phyloP scores from a whole-genome alignment of 2,888 invertebrate genomes.

The Luffia ferchaultella region DNA sequence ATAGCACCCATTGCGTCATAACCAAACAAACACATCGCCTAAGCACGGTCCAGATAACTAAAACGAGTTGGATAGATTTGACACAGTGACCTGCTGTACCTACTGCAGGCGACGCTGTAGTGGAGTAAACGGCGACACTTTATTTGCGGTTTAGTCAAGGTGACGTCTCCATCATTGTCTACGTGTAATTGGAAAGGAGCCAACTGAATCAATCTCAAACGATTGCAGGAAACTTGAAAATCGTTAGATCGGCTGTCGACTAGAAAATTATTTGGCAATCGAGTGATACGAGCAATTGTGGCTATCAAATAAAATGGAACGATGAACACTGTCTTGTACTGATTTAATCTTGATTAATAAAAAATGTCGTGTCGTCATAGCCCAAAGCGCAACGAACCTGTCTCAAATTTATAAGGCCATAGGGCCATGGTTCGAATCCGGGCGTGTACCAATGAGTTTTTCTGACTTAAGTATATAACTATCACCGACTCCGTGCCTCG shows the following conservation, averaged over 20 bases:
- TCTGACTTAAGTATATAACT: too few relatives aligned
- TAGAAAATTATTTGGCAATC: too few relatives aligned
- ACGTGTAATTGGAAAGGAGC: slow-evolving; percentile 30
- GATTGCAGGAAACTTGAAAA: not conserved
- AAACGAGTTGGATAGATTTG: not conserved
- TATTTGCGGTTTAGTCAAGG: slow-evolving; percentile 45
- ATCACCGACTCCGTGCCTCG: too few relatives aligned
- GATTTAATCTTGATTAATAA: too few relatives aligned
- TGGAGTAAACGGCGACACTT: slow-evolving; percentile 28
- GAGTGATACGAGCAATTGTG: too few relatives aligned
- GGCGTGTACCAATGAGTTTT: too few relatives aligned
- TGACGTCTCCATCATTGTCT: slow-evolving; percentile 34
- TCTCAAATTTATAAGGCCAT: too few relatives aligned
- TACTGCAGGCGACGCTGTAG: slow-evolving; percentile 23
- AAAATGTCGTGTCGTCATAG: too few relatives aligned
- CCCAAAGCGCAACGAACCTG: too few relatives aligned
- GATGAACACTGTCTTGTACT: too few relatives aligned
- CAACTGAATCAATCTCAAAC: slow-evolving; percentile 20
- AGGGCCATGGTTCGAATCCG: too few relatives aligned
- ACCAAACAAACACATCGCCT: not conserved
- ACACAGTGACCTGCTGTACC: not conserved
- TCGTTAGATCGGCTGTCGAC: not conserved
- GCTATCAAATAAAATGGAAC: too few relatives aligned
- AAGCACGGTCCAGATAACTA: not conserved
- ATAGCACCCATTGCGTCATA: not conserved